Conservation (phyloP, 2,113 vertebrate genomes). For the Pelvicachromis taeniatus region DNA sequence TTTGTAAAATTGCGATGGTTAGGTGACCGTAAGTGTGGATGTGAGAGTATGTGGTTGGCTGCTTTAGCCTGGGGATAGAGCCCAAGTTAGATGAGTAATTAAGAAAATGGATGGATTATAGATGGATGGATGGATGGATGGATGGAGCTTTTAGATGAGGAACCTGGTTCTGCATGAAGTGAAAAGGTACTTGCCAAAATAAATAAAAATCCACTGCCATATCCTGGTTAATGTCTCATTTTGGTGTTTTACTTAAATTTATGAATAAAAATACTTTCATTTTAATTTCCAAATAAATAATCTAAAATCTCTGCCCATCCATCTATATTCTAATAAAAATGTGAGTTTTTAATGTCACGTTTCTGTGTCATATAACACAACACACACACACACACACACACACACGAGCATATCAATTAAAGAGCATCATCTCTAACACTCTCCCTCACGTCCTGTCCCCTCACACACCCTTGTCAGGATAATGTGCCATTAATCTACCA, state of each 20-base stretch:
- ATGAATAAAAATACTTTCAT: neutral
- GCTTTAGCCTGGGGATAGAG: neutral
- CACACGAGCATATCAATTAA: conserved; percentile 52
- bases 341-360: neutral
- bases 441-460: conserved; percentile 68
- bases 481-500: conserved; percentile 61
- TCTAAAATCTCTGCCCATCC: neutral
- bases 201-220: neutral
- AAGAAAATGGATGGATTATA: neutral
- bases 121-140: neutral
- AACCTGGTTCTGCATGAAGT: neutral
- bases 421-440: conserved; percentile 41
- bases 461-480: conserved; percentile 69
- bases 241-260: neutral
- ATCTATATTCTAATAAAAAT: neutral
- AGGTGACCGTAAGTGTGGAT: neutral
- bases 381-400: neutral
- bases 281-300: neutral
- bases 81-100: neutral
- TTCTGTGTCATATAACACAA: neutral
- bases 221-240: neutral
- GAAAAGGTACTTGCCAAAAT: neutral
- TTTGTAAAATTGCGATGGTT: neutral
- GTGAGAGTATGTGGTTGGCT: neutral
- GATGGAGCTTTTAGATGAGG: neutral